phyloP scores from a whole-genome alignment of 92 coral and sea anemone species.

The Heliopora coerulea region DNA sequence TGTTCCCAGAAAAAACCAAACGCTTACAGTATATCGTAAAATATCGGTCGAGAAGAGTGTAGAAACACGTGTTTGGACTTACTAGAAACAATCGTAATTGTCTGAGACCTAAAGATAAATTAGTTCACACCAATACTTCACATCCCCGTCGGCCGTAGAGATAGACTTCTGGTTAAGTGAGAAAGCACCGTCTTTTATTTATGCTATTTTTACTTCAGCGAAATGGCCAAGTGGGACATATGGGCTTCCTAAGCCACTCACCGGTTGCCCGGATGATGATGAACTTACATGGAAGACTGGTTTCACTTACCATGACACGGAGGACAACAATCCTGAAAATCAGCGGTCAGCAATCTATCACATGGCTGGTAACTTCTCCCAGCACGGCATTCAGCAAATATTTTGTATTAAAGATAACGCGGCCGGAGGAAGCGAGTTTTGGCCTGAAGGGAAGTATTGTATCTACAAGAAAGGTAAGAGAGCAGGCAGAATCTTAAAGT shows the following conservation, averaged over 20 bases:
- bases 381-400: constrained; percentile 94
- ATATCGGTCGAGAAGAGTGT: no score
- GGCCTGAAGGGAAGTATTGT: constrained; percentile 99
- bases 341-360: constrained; percentile 90
- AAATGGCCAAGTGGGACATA: constrained; percentile 98
- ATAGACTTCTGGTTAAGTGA: no score
- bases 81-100: no score
- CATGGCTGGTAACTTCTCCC: constrained; percentile 98
- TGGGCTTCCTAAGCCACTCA: constrained; percentile 88
- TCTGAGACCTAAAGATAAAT: no score
- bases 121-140: no score
- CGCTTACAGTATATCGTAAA: no score
- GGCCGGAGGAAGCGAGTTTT: constrained; percentile 89
- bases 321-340: constrained; percentile 92
- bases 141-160: no score
- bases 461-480: constrained; percentile 85
- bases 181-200: no score
- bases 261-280: constrained; percentile 90
- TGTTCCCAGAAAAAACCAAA: no score
- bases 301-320: constrained; percentile 98
- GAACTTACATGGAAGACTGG: constrained; percentile 79
- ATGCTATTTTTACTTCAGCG: constrained; percentile 43
- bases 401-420: constrained; percentile 84
- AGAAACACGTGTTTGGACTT: no score
- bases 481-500: no score